Percentiles rank a stretch among this genome's conserved stretches.
Conservation (phyloP, 2,888 invertebrate genomes). For the Heliconius sara region DNA sequence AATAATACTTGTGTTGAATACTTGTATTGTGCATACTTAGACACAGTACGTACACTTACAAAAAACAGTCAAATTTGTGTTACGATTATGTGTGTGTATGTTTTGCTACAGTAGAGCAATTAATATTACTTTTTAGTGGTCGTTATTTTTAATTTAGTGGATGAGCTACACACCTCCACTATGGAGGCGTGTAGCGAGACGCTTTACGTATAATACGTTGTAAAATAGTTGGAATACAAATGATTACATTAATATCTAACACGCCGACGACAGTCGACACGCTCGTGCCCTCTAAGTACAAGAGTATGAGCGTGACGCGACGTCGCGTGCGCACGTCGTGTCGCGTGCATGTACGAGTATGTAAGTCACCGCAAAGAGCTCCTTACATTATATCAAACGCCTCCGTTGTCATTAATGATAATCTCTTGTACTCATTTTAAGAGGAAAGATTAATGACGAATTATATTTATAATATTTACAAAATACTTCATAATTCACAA, state of each 20-base stretch:
- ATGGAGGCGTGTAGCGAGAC: background rate
- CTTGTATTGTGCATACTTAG: background rate
- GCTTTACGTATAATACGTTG: background rate
- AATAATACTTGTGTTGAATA: background rate
- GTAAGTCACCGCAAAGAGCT: constrained; percentile 15
- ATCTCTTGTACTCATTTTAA: background rate
- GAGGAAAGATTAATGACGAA: background rate
- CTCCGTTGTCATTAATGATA: background rate
- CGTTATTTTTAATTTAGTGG: background rate
- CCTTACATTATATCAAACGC: constrained; percentile 20
- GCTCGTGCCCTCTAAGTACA: background rate
- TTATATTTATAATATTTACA: background rate
- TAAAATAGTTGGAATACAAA: background rate
- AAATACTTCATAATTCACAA: background rate
- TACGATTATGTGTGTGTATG: background rate
- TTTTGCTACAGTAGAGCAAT: background rate
- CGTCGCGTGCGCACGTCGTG: constrained; percentile 19
- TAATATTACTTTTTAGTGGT: background rate
- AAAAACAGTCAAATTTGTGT: background rate
- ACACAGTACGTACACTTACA: background rate
- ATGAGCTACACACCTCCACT: too few species aligned
- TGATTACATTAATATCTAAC: constrained; percentile 7
- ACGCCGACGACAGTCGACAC: background rate
- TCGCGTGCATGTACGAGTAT: constrained; percentile 20
- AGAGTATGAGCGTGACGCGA: constrained; percentile 26